Conservation (phyloP, 2,797 vertebrate species). For the Eutrigla gurnardus region DNA sequence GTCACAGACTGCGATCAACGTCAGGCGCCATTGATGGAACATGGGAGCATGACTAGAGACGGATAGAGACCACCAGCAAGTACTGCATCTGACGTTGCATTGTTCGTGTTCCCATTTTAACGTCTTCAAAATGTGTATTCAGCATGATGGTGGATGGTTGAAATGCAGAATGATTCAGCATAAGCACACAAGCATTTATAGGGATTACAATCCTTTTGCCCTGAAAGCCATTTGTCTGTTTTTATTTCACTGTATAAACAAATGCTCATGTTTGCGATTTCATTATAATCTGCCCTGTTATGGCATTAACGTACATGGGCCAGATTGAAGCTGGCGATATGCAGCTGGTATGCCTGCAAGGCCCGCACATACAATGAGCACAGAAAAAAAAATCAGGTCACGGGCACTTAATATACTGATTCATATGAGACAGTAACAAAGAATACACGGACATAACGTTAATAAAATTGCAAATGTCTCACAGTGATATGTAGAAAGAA, state of each 20-base stretch:
- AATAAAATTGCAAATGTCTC: constrained; percentile 26
- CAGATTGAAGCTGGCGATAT: constrained; percentile 35
- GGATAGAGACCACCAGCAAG: constrained; percentile 13
- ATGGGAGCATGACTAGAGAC: constrained; percentile 3
- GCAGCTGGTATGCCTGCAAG: constrained; percentile 43
- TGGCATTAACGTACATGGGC: constrained; percentile 55
- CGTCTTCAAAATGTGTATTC: constrained; percentile 1
- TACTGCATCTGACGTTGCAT: constrained; percentile 1
- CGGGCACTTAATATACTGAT: constrained; percentile 36
- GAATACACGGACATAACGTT: constrained; percentile 31
- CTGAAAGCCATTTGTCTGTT: constrained; percentile 55
- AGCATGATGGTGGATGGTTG: neutral
- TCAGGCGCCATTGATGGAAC: constrained; percentile 31
- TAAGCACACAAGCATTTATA: constrained; percentile 42
- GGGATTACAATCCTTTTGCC: constrained; percentile 49
- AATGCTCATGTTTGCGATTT: constrained; percentile 44
- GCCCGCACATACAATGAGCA: constrained; percentile 21
- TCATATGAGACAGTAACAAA: constrained; percentile 37
- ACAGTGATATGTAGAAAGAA: constrained; percentile 11
- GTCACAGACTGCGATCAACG: constrained; percentile 43
- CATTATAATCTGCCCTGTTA: constrained; percentile 58
- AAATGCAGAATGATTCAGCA: constrained; percentile 44
- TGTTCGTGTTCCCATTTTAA: constrained; percentile 26
- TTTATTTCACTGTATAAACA: constrained; percentile 46
- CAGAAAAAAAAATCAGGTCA: constrained; percentile 39